Conservation (phyloP, 1,140 invertebrate genomes). For the Acromyrmex echinatior region DNA sequence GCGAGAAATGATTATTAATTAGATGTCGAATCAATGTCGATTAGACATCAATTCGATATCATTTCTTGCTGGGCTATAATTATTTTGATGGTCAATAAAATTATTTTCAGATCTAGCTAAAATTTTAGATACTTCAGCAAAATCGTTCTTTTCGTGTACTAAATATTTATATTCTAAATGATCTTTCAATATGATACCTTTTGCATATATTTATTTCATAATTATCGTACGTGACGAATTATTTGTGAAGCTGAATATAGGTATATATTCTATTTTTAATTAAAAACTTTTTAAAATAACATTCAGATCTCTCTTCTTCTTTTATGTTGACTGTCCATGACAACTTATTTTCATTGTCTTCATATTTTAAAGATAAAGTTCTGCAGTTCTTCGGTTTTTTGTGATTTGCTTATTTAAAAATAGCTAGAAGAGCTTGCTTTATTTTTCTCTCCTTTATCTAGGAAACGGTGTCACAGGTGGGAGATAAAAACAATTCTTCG, state of each 20-base stretch:
- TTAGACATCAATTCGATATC: too few species aligned
- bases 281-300: neutral
- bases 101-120: too few species aligned
- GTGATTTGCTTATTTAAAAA: slow-evolving; percentile 23
- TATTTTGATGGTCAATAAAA: too few species aligned
- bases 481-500: slow-evolving; percentile 33
- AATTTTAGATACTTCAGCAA: too few species aligned
- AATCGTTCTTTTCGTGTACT: too few species aligned
- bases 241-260: neutral
- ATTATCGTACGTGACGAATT: neutral
- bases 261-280: neutral
- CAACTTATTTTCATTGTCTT: neutral
- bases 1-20: too few species aligned
- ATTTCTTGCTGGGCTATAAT: too few species aligned
- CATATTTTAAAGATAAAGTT: neutral
- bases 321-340: neutral
- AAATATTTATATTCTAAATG: neutral
- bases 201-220: neutral
- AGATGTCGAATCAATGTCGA: too few species aligned
- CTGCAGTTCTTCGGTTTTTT: neutral
- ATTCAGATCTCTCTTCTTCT: neutral
- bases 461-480: slow-evolving; percentile 3
- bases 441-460: neutral
- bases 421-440: neutral
- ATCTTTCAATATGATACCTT: neutral